Conservation (phyloP, 1,140 invertebrate species). For the Zaprionus lachaisei region DNA sequence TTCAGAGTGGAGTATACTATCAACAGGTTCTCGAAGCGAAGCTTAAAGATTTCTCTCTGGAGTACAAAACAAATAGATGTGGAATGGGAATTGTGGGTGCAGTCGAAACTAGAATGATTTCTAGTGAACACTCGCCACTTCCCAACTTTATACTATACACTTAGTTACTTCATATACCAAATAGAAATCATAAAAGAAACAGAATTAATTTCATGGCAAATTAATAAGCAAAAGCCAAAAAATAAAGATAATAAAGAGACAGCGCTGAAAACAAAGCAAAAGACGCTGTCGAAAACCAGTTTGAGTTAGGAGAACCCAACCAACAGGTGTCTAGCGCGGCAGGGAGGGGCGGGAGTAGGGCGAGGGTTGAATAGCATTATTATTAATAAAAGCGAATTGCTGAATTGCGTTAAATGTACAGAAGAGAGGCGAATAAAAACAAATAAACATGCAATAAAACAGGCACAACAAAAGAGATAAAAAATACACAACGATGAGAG, state of each 20-base stretch:
- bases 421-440: conserved; percentile 10
- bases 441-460: conserved; percentile 47
- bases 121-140: background rate
- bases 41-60: conserved; percentile 6
- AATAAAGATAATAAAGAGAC: conserved; percentile 46
- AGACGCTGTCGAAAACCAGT: conserved; percentile 61
- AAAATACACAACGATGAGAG: conserved; percentile 37
- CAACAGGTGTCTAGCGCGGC: conserved; percentile 61
- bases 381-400: conserved; percentile 71
- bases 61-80: conserved; percentile 1
- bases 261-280: conserved; percentile 25
- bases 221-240: conserved; percentile 29
- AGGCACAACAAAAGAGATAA: conserved; percentile 45
- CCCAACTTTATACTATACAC: background rate
- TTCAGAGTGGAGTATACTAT: conserved; percentile 29
- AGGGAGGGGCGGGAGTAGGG: background rate
- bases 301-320: conserved; percentile 39
- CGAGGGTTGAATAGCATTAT: conserved; percentile 59
- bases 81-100: conserved; percentile 9
- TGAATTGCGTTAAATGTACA: conserved; percentile 62
- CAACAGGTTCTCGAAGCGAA: conserved; percentile 20
- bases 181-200: conserved; percentile 11
- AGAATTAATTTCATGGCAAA: conserved; percentile 46
- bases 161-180: background rate
- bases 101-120: background rate